These are phyloP conservation scores for Phylloscopus trochilus DNA, from an alignment of 2,113 vertebrate genomes.

Conservation along the genomic window DNA sequence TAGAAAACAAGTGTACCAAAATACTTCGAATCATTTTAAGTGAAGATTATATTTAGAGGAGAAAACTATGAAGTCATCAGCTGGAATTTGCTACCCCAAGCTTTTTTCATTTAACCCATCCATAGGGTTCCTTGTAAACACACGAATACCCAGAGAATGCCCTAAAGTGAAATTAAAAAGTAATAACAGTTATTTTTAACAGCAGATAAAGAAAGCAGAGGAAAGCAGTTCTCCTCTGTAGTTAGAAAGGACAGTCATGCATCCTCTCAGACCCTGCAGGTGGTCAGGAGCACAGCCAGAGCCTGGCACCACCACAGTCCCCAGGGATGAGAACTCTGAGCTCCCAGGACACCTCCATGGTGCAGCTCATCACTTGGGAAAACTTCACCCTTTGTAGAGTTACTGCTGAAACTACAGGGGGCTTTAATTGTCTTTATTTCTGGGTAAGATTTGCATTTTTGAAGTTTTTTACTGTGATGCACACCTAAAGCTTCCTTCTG, in stretches of 20 bases:
- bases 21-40: not conserved
- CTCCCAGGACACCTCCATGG: not conserved
- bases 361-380: not conserved
- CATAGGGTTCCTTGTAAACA: slow-evolving; percentile 1
- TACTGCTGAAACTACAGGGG: not conserved
- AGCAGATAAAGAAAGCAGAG: not conserved
- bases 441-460: not conserved
- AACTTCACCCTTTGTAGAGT: not conserved
- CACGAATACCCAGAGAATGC: not conserved
- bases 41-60: not conserved
- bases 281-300: accelerated
- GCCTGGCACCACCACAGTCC: not conserved
- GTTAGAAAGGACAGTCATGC: not conserved
- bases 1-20: not conserved
- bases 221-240: not conserved
- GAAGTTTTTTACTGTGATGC: not conserved
- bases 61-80: not conserved
- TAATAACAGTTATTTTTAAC: slow-evolving; percentile 27
- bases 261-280: not conserved
- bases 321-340: not conserved
- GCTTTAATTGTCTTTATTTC: not conserved
- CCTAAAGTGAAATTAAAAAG: slow-evolving; percentile 54
- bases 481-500: not conserved
- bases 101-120: not conserved
- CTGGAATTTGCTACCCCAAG: not conserved